phyloP scores from a whole-genome alignment of 2,888 invertebrate species.

The Drosophila recens region DNA sequence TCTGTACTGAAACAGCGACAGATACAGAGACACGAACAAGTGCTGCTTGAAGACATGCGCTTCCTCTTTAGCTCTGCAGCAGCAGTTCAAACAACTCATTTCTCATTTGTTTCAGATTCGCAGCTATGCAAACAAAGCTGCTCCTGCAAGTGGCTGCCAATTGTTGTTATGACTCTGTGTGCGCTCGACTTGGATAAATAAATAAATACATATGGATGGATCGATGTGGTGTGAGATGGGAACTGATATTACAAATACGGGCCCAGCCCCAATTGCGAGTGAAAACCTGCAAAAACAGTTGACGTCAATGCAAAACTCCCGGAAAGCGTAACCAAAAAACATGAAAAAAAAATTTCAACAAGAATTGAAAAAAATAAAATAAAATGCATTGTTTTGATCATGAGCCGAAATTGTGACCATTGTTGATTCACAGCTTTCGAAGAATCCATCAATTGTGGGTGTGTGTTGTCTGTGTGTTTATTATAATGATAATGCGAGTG shows the following conservation, averaged over 20 bases:
- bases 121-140: slow-evolving; percentile 76
- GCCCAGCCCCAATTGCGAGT: slow-evolving; percentile 42
- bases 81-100: slow-evolving; percentile 44
- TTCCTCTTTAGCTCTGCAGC: slow-evolving; percentile 67
- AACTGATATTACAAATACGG: background rate
- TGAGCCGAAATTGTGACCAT: slow-evolving; percentile 35
- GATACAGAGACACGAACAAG: slow-evolving; percentile 43
- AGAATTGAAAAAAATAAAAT: slow-evolving; percentile 5
- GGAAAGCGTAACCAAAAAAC: slow-evolving; percentile 44
- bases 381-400: slow-evolving; percentile 39
- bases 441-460: slow-evolving; percentile 41
- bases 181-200: slow-evolving; percentile 43
- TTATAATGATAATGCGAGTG: slow-evolving; percentile 6
- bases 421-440: slow-evolving; percentile 57
- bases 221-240: slow-evolving; percentile 10
- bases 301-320: slow-evolving; percentile 66
- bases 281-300: slow-evolving; percentile 37
- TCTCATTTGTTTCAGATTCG: slow-evolving; percentile 42
- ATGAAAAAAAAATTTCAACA: slow-evolving; percentile 7
- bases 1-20: slow-evolving; percentile 16
- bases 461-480: slow-evolving; percentile 7
- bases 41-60: slow-evolving; percentile 75
- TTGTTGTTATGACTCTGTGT: slow-evolving; percentile 50
- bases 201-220: slow-evolving; percentile 39
- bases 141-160: slow-evolving; percentile 61